Percentiles rank a stretch among this genome's conserved stretches.
Evolutionary conservation across 2,113 vertebrate genomes (phyloP).

Genomic region (Gymnobelideus leadbeateri): DNA sequence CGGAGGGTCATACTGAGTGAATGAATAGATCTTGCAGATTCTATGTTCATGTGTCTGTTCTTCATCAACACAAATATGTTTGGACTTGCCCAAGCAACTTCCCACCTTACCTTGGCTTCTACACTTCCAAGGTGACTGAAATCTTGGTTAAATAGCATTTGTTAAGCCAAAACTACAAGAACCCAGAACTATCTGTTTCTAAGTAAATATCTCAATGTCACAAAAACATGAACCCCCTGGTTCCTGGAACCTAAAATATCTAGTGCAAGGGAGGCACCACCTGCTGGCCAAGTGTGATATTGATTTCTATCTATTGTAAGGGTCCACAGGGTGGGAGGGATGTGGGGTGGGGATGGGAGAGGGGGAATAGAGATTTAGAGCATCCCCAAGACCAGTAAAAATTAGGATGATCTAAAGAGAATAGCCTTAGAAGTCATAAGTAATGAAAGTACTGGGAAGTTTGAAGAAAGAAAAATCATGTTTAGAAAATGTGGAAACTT

Average conservation of each 20-base stretch:
- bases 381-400: background rate
- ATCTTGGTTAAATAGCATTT: constrained; percentile 6
- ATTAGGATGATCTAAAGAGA: background rate
- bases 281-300: background rate
- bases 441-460: background rate
- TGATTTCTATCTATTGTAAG: background rate
- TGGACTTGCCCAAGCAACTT: background rate
- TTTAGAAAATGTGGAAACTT: background rate
- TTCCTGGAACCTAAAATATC: constrained; percentile 18
- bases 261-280: constrained; percentile 7
- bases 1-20: constrained; percentile 2
- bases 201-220: background rate
- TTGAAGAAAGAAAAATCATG: background rate
- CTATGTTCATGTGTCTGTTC: constrained; percentile 21
- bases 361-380: background rate
- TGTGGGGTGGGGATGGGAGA: background rate
- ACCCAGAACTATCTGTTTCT: background rate
- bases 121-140: background rate
- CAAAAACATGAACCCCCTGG: background rate
- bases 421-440: constrained; percentile 37
- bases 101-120: background rate
- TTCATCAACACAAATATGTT: background rate
- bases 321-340: background rate
- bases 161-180: constrained; percentile 6
- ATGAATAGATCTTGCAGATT: constrained; percentile 42